phyloP scores from a whole-genome alignment of 2,888 invertebrate genomes.

The Hedya salicella region DNA sequence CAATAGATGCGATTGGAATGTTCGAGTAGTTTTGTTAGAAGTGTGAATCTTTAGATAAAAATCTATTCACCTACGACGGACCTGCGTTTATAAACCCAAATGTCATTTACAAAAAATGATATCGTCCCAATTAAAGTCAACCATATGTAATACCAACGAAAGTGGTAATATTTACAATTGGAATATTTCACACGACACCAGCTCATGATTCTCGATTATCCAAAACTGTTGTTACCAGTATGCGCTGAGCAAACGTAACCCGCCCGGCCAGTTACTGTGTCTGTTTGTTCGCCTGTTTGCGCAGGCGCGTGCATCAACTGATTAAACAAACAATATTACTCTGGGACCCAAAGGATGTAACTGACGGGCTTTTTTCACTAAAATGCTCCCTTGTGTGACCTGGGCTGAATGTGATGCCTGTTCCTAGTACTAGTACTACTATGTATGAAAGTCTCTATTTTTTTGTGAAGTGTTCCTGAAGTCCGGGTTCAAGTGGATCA shows the following conservation, averaged over 20 bases:
- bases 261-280: constrained; percentile 40
- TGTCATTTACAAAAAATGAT: background rate
- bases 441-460: background rate
- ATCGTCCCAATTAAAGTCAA: background rate
- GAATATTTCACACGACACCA: constrained; percentile 18
- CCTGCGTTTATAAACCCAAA: background rate
- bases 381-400: background rate
- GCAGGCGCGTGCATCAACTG: constrained; percentile 51
- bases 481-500: no score
- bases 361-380: background rate
- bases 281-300: constrained; percentile 45
- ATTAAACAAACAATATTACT: constrained; percentile 48
- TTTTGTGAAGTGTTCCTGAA: no score
- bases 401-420: background rate
- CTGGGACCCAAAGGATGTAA: background rate
- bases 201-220: constrained; percentile 8
- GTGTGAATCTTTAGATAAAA: no score
- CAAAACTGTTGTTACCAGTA: constrained; percentile 29
- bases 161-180: background rate
- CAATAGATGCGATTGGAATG: no score
- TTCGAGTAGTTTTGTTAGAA: no score
- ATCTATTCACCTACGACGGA: no score
- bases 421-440: no score
- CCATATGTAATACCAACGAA: background rate
- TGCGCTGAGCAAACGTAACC: constrained; percentile 32